These are phyloP conservation scores for Clanis bilineata DNA, from an alignment of 2,888 invertebrate genomes.

Conservation along the genomic window DNA sequence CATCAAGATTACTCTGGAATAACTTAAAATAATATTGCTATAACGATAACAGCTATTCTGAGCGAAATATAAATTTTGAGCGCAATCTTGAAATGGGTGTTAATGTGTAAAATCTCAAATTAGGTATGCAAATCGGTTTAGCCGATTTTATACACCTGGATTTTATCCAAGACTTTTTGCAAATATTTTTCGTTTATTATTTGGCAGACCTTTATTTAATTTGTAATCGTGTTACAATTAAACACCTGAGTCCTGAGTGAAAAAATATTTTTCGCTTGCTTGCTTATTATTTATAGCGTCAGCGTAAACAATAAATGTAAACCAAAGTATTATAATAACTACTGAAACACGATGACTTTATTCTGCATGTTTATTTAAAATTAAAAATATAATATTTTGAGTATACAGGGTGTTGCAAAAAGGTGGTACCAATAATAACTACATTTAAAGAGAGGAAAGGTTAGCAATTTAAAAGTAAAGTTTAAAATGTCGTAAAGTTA, in stretches of 20 bases:
- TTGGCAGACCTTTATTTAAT: conserved; percentile 22
- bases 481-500: too few relatives aligned
- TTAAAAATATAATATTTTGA: too few relatives aligned
- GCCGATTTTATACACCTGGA: conserved; percentile 33
- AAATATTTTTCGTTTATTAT: conserved; percentile 38
- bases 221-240: conserved; percentile 14
- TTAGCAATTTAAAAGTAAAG: too few relatives aligned
- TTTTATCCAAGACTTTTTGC: conserved; percentile 34
- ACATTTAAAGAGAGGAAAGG: too few relatives aligned
- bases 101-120: conserved; percentile 21
- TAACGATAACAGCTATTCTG: background rate
- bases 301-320: background rate
- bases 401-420: too few relatives aligned
- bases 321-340: background rate
- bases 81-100: background rate
- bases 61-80: background rate
- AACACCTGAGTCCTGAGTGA: background rate
- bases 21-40: background rate
- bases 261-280: background rate
- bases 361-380: background rate
- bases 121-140: conserved; percentile 41
- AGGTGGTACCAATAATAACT: too few relatives aligned
- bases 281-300: background rate
- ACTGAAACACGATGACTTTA: background rate
- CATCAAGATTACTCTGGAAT: background rate